Percentiles rank a stretch among this genome's conserved stretches.
Conservation (phyloP, 2,888 invertebrate species). For the Oeneis ivallda region DNA sequence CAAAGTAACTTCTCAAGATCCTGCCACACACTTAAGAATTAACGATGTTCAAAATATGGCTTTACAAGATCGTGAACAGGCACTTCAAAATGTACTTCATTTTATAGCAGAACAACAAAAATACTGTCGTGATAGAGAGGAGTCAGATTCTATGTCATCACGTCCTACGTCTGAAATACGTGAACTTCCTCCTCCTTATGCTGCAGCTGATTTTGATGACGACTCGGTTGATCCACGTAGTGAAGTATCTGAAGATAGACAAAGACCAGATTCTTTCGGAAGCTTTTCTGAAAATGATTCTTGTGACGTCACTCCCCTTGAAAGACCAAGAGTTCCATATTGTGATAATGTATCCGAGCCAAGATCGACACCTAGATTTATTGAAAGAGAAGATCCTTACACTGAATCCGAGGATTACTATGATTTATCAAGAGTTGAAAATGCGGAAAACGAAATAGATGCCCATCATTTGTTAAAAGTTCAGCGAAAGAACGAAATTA, state of each 20-base stretch:
- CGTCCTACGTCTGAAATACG: constrained; percentile 81
- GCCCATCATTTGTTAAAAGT: constrained; percentile 70
- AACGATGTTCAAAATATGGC: constrained; percentile 75
- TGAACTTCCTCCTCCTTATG: constrained; percentile 79
- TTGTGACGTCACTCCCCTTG: constrained; percentile 64
- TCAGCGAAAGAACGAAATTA: constrained; percentile 76
- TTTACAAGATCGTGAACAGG: constrained; percentile 84
- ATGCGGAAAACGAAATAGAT: constrained; percentile 72
- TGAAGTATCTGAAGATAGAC: constrained; percentile 74
- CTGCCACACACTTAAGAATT: constrained; percentile 68
- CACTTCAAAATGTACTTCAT: constrained; percentile 86
- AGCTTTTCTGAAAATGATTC: constrained; percentile 78
- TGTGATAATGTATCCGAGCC: constrained; percentile 74
- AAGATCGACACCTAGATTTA: constrained; percentile 71
- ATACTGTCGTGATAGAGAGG: constrained; percentile 84
- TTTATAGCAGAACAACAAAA: constrained; percentile 90
- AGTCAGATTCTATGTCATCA: constrained; percentile 80
- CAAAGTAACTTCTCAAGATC: constrained; percentile 81
- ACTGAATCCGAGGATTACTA: constrained; percentile 71
- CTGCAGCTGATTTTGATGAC: constrained; percentile 74
- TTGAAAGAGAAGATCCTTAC: constrained; percentile 75
- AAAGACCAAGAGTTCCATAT: constrained; percentile 61
- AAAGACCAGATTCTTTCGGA: constrained; percentile 72
- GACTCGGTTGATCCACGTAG: constrained; percentile 75
- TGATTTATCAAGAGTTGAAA: constrained; percentile 64